A percentile compares a stretch with the other conserved stretches of the same genome.
These are phyloP conservation scores for Coreius guichenoti DNA, from an alignment of 2,797 vertebrate species.

Conservation along the genomic window DNA sequence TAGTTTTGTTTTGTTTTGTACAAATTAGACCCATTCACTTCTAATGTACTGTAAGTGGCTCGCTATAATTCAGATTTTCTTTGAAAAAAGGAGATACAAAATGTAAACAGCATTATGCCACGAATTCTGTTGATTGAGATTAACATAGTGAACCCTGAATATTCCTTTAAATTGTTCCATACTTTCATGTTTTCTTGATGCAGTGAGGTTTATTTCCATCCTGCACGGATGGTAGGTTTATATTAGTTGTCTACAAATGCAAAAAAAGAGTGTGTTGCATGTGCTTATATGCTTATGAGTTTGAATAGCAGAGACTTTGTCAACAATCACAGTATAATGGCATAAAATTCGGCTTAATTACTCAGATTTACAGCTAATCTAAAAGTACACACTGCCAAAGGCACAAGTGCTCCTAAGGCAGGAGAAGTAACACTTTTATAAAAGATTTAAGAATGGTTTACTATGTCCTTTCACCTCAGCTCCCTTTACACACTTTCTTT, in stretches of 20 bases:
- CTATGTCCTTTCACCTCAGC: background rate
- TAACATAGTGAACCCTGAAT: background rate
- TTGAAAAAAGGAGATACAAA: background rate
- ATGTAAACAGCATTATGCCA: background rate
- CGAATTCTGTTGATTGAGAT: background rate
- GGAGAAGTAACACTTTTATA: background rate
- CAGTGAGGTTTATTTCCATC: background rate
- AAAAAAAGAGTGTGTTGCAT: background rate
- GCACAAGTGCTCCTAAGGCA: background rate
- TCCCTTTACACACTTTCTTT: background rate
- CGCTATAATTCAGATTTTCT: background rate
- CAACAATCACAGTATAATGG: background rate
- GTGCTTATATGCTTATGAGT: background rate
- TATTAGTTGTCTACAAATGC: background rate
- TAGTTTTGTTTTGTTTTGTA: background rate
- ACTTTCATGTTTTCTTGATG: background rate
- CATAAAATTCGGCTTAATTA: background rate
- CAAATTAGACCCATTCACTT: background rate
- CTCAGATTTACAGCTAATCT: background rate
- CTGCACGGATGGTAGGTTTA: background rate
- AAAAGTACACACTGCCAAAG: background rate
- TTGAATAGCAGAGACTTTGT: background rate
- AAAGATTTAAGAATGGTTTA: background rate
- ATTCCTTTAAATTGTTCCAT: background rate
- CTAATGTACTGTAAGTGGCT: background rate